A percentile compares a stretch with the other conserved stretches of the same genome.
Evolutionary conservation across 2,797 vertebrate species (phyloP).

Genomic region (Bryconaethiops microstoma): DNA sequence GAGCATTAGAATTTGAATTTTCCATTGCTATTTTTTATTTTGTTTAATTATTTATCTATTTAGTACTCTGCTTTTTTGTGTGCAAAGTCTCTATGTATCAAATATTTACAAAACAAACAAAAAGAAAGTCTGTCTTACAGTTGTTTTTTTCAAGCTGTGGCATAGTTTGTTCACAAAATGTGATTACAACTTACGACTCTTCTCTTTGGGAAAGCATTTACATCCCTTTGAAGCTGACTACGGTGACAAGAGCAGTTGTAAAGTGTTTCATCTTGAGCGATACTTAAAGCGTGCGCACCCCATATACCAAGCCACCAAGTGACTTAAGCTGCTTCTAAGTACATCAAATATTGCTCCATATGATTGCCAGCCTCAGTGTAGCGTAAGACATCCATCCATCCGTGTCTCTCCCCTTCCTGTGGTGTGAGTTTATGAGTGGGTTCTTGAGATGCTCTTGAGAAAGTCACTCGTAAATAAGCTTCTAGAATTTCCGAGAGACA

Average conservation of each 20-base stretch:
- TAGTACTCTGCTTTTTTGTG: neutral
- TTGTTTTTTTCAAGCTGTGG: slow-evolving; percentile 9
- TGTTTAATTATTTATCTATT: neutral
- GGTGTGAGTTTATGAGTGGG: neutral
- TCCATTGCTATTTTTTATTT: neutral
- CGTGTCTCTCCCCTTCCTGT: neutral
- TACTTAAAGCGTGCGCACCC: neutral
- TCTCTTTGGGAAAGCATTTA: slow-evolving; percentile 12
- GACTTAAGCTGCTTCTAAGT: neutral
- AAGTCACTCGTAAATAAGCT: neutral
- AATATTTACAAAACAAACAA: neutral
- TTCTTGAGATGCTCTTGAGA: slow-evolving; percentile 12
- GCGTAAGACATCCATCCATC: neutral
- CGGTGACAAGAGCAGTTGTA: neutral
- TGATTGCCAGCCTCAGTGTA: neutral
- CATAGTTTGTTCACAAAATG: neutral
- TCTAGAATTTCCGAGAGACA: neutral
- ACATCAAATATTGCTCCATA: neutral
- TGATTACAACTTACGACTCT: slow-evolving; percentile 14
- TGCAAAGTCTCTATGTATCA: neutral
- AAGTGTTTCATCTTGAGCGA: neutral
- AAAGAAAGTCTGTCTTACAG: neutral
- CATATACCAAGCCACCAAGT: too few relatives aligned
- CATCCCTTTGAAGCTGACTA: slow-evolving; percentile 15
- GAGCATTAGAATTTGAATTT: neutral